Evolutionary conservation across 1,140 invertebrate species (phyloP).

Genomic region (Antheraea pernyi): DNA sequence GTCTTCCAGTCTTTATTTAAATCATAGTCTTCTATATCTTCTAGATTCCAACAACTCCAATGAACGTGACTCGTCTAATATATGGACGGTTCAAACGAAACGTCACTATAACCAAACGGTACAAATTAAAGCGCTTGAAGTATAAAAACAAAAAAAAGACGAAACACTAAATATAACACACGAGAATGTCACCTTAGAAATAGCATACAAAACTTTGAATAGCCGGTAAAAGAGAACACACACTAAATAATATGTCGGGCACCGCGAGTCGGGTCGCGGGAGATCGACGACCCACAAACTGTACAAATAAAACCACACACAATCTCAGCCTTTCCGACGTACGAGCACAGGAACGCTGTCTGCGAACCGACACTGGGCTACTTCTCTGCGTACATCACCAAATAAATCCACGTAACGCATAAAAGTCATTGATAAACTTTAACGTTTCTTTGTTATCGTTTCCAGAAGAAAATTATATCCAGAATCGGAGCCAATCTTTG

Average conservation of each 20-base stretch:
- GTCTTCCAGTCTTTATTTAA: too few relatives aligned
- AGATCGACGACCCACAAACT: conserved; percentile 63
- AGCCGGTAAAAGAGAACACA: conserved; percentile 18
- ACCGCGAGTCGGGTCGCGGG: conserved; percentile 42
- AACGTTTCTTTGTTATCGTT: too few relatives aligned
- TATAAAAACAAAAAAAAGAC: neutral
- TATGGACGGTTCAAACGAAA: too few relatives aligned
- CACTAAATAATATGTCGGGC: conserved; percentile 13
- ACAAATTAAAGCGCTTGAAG: neutral
- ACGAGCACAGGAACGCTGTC: conserved; percentile 3
- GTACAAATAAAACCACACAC: conserved; percentile 30
- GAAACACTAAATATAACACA: neutral
- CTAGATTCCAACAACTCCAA: too few relatives aligned
- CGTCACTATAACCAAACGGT: neutral
- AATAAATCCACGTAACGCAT: too few relatives aligned
- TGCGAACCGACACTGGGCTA: neutral
- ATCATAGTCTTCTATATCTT: too few relatives aligned
- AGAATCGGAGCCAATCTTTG: too few relatives aligned
- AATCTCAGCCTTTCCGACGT: conserved; percentile 27
- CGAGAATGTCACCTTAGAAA: neutral
- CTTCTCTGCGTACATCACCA: too few relatives aligned
- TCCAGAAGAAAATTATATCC: too few relatives aligned
- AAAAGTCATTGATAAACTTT: too few relatives aligned
- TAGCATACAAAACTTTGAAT: neutral
- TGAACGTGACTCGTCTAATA: too few relatives aligned